Evolutionary conservation across 2,888 invertebrate genomes (phyloP).

Genomic region (Rotaria macrura): DNA sequence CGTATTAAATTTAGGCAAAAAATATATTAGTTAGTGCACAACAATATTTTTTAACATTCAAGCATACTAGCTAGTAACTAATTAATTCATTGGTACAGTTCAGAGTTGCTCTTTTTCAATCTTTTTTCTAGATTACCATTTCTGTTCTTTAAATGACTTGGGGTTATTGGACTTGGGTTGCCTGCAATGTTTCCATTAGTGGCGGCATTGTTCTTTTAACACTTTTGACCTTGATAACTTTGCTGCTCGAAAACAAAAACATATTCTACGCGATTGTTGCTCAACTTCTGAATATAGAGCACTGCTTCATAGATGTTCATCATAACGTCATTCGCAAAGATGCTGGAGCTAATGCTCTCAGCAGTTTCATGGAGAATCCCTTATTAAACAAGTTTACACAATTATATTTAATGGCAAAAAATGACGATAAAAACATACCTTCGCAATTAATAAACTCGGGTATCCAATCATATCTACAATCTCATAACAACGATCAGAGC

Average conservation of each 20-base stretch:
- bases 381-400: too few relatives aligned
- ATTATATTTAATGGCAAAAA: too few relatives aligned
- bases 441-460: too few relatives aligned
- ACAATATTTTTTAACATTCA: too few relatives aligned
- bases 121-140: neutral
- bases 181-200: neutral
- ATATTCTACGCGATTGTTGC: neutral
- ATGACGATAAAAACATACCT: too few relatives aligned
- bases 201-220: neutral
- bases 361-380: too few relatives aligned
- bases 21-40: too few relatives aligned
- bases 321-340: neutral
- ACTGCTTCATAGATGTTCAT: neutral
- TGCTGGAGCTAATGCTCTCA: too few relatives aligned
- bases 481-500: too few relatives aligned
- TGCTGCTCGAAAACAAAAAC: neutral
- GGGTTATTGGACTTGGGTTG: neutral
- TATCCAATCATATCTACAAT: too few relatives aligned
- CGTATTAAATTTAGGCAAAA: too few relatives aligned
- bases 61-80: too few relatives aligned
- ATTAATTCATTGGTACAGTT: neutral
- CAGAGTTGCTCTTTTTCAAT: neutral
- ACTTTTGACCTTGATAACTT: neutral
- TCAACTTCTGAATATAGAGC: neutral
- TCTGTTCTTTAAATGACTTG: neutral